Evolutionary conservation across 2,113 vertebrate genomes (phyloP).

Genomic region (Albula glossodonta): DNA sequence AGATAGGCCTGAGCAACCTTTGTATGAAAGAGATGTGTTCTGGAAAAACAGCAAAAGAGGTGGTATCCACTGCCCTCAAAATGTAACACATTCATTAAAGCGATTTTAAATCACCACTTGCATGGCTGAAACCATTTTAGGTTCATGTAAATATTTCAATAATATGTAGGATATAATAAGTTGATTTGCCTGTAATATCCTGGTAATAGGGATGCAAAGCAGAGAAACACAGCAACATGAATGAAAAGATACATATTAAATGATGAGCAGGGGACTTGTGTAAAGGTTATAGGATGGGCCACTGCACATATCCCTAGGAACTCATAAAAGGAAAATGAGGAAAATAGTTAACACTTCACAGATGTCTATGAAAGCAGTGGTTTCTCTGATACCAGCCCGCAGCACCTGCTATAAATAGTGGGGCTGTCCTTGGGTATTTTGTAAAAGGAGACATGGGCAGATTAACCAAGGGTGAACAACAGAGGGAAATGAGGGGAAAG

Average conservation of each 20-base stretch:
- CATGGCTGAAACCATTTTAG: too few relatives aligned
- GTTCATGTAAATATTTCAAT: too few relatives aligned
- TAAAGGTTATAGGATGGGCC: not conserved
- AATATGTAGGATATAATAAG: too few relatives aligned
- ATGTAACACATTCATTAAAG: not conserved
- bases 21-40: too few relatives aligned
- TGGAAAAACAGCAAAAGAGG: too few relatives aligned
- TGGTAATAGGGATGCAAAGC: not conserved
- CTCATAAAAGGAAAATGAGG: not conserved
- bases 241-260: too few relatives aligned
- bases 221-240: not conserved
- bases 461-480: not conserved
- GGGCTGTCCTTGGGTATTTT: conserved; percentile 29
- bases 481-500: conserved; percentile 8
- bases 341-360: not conserved
- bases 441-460: conserved; percentile 12
- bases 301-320: not conserved
- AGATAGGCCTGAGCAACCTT: too few relatives aligned
- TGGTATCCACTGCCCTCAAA: too few relatives aligned
- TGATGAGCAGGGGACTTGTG: too few relatives aligned
- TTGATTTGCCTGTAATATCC: not conserved
- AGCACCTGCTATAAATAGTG: conserved; percentile 16
- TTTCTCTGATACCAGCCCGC: not conserved
- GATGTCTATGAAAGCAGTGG: conserved; percentile 16
- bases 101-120: not conserved